Percentiles rank a stretch among this genome's conserved stretches.
These are phyloP conservation scores for Pantelozetes paolii DNA, from an alignment of 2,888 invertebrate species.

Conservation along the genomic window DNA sequence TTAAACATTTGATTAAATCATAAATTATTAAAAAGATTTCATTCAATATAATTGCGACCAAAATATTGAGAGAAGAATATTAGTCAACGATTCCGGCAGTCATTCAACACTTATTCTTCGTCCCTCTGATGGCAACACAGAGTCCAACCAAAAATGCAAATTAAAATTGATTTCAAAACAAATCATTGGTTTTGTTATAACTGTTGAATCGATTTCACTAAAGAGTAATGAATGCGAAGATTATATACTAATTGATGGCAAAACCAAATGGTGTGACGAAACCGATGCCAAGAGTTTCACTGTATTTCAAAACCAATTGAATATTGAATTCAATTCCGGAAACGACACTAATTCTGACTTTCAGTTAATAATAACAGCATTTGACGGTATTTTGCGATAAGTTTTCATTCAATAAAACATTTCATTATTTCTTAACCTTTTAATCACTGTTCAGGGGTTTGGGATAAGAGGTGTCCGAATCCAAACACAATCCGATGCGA, in stretches of 20 bases:
- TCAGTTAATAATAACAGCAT: neutral
- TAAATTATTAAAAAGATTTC: neutral
- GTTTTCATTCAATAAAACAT: neutral
- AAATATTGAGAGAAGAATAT: slow-evolving; percentile 19
- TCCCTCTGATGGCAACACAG: neutral
- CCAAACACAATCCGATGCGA: neutral
- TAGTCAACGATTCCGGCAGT: neutral
- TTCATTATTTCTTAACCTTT: neutral
- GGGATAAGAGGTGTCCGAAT: slow-evolving; percentile 7
- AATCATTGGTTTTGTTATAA: neutral
- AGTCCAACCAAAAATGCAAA: neutral
- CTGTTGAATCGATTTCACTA: neutral
- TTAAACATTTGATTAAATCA: neutral
- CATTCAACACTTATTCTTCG: neutral
- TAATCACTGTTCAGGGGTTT: neutral
- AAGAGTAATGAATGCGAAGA: slow-evolving; percentile 1
- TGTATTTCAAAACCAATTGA: neutral
- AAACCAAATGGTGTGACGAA: neutral
- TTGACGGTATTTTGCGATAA: neutral
- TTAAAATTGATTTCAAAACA: neutral
- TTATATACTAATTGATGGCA: neutral
- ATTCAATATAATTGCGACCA: slow-evolving; percentile 17
- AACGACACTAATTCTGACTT: neutral
- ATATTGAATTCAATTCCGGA: slow-evolving; percentile 14
- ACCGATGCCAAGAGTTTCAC: neutral